Base-by-base conservation (phyloP, 1,140 invertebrate genomes). In the Mercenaria mercenaria region DNA sequence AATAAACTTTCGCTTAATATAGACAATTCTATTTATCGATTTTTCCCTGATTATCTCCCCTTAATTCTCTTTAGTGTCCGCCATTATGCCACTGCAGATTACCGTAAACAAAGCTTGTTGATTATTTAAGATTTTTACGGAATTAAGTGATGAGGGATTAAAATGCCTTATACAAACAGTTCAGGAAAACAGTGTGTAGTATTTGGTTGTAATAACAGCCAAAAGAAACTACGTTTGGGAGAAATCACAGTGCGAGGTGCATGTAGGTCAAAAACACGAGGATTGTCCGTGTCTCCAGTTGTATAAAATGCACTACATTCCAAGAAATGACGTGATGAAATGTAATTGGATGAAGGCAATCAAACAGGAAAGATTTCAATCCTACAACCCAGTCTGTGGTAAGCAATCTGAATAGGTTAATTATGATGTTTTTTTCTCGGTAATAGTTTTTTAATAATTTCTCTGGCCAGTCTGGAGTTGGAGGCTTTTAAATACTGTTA, bases 201-300 rank as follows among this genome's bases (percentile, higher is more conserved):
- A 32, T 11, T 81, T 34, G 50, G 50, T 26, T 81, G 47, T 37
- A 81, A 15, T n/a, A 81, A 81, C 32, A 81, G 47, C 47, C 61
- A 84, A 34, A 84, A 69, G 32, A 84, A 72, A 37, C 34, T 69
- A 84, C 64, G 1, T 32, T 32, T 84, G 82, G 61, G 29, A 72
- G 29, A 26, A 43, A 32, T 64, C 61, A 23, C 18, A 4, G 15
- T 61, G 80, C 29, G 4, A 59, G 10, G 18, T 64, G 8, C 80
- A 83, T 67, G 15, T 61, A 39, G 29, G 59, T 37, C 23, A 32
- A 64, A 56, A 56, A 59, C 59, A 67, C n/a, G n/a, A 39, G 26
- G 80, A 82, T 29, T 82, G 80, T 43, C 52, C 29, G 10, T 79
- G 43, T 79, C n/a, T 79, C 2, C n/a, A n/a, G 2, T 23, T 41